Evolutionary conservation across 2,797 vertebrate genomes (phyloP), one percentile per base, ranked within the genome.

Genomic region (Ibycter americanus): DNA sequence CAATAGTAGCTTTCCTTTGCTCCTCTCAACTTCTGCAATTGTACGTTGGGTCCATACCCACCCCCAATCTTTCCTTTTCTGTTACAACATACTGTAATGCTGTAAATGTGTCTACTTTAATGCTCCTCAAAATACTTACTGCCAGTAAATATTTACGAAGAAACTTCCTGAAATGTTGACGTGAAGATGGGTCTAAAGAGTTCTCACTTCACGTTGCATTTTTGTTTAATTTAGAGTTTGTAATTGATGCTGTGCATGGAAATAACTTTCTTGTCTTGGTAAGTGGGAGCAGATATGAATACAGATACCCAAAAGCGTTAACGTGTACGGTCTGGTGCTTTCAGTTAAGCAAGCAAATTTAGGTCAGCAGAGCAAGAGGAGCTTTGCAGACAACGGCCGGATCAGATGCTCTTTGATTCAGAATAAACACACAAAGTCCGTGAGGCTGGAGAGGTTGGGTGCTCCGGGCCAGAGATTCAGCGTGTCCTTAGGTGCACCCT

Each of bases 281-380:
- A 4, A 26, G 42, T 6, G 3, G 84, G 67, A 73, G 74, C 74
- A 14, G 84, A 4, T 6, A 2, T 5, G 81, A 40, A 8, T 1
- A 5, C 26, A 7, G 76, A 36, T 17, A 11, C 15, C 38, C 79
- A 12, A 2, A 16, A 34, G 77, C 3, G 9, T 29, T 10, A 7
- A 4, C 29, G 4, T 12, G 34, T 15, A 3, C 8, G 26, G 40
- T 44, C 87, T 44, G 79, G 62, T 36, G 83, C 87, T 87, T 25
- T 26, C 16, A 2, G 32, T 15, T 16, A 3, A 17, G 23, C 21
- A 3, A 12, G 83, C 74, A 32, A 11, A 23, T 11, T 11, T 2
- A 9, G 87, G 83, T 73, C 95, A 83, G 71, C 93, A 5, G 93
- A 86, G 95, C 93, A 52, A 40, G 73, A n/a, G 71, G 82, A 80